These are phyloP conservation scores for Leptopterna dolabrata DNA, from an alignment of 2,888 invertebrate genomes.

Conservation along the genomic window DNA sequence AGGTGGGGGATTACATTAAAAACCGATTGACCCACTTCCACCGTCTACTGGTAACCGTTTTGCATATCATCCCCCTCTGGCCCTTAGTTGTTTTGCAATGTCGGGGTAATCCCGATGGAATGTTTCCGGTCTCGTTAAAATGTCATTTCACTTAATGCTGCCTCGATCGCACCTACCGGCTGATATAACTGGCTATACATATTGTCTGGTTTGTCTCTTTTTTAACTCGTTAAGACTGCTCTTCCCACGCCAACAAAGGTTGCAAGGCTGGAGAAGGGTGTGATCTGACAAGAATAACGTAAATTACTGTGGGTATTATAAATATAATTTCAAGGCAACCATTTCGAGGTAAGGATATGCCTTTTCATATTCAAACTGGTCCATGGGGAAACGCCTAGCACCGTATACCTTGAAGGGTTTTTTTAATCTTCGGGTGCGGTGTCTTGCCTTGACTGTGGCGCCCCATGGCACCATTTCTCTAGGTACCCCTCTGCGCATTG, in stretches of 20 bases:
- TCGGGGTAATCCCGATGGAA: not conserved
- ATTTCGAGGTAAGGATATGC: too few relatives aligned
- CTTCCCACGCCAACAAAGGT: not conserved
- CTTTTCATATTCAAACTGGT: too few relatives aligned
- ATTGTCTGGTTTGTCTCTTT: not conserved
- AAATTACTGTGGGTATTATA: too few relatives aligned
- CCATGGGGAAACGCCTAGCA: too few relatives aligned
- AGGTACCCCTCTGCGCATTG: too few relatives aligned
- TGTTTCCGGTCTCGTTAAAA: not conserved
- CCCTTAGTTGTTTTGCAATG: not conserved
- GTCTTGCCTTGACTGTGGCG: too few relatives aligned
- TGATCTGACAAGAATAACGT: too few relatives aligned
- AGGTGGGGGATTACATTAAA: constrained; percentile 7
- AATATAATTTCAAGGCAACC: too few relatives aligned
- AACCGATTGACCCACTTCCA: not conserved
- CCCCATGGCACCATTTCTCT: too few relatives aligned
- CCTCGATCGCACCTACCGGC: not conserved
- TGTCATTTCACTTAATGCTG: not conserved
- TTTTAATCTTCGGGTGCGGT: too few relatives aligned
- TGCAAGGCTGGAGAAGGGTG: too few relatives aligned
- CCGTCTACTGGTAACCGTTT: not conserved
- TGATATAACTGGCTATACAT: not conserved
- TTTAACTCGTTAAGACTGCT: not conserved
- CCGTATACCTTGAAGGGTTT: too few relatives aligned
- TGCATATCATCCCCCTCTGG: not conserved